phyloP scores from a whole-genome alignment of 2,797 vertebrate species.

The Paratrypauchen microcephalus region DNA sequence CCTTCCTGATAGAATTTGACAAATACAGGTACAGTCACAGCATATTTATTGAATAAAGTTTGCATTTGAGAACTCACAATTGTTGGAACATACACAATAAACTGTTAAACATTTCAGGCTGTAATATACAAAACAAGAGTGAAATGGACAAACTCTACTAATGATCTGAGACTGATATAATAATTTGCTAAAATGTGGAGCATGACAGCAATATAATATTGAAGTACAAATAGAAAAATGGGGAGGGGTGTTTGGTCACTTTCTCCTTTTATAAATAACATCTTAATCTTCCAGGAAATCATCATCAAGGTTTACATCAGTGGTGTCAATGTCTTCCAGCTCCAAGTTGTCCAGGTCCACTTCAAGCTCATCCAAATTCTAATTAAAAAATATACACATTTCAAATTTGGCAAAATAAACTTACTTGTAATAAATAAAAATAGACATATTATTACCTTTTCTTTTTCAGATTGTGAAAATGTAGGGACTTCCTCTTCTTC shows the following conservation, averaged over 20 bases:
- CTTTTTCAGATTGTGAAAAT: slow-evolving; percentile 50
- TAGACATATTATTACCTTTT: slow-evolving; percentile 41
- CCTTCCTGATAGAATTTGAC: not conserved
- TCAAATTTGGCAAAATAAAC: not conserved
- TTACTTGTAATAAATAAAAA: not conserved
- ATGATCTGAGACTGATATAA: slow-evolving; percentile 35
- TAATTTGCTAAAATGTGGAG: slow-evolving; percentile 37
- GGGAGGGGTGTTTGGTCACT: slow-evolving; percentile 71
- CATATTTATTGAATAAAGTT: slow-evolving; percentile 65
- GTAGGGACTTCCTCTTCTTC: slow-evolving; percentile 31
- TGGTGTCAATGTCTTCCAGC: slow-evolving; percentile 95
- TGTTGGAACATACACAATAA: slow-evolving; percentile 42
- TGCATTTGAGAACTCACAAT: slow-evolving; percentile 42
- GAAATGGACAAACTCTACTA: slow-evolving; percentile 25
- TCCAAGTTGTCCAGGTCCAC: slow-evolving; percentile 97
- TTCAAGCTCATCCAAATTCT: slow-evolving; percentile 85
- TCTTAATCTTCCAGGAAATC: slow-evolving; percentile 92
- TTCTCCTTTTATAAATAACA: slow-evolving; percentile 69
- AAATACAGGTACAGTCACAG: slow-evolving; percentile 65
- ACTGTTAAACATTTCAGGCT: slow-evolving; percentile 42
- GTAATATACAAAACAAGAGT: slow-evolving; percentile 62
- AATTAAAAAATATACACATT: slow-evolving; percentile 4
- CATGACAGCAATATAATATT: slow-evolving; percentile 57
- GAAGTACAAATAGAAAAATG: slow-evolving; percentile 69
- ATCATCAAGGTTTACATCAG: slow-evolving; percentile 95